Base-by-base conservation (phyloP, 35 echinoderm and acorn worm genomes). In the Holothuria glaberrima region DNA sequence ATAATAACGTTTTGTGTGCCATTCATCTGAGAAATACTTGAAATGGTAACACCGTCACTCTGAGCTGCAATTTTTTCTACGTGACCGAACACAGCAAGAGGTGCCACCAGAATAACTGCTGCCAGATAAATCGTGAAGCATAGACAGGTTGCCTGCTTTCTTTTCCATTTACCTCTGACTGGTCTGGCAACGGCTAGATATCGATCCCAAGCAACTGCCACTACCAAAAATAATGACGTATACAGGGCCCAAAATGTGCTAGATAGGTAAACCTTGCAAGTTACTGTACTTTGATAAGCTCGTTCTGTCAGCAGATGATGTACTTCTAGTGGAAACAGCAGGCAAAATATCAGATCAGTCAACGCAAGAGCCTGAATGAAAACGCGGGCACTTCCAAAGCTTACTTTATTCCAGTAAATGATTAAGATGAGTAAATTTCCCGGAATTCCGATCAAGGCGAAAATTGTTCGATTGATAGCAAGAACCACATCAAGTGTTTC, bases 301-400 rank as follows among this genome's bases (percentile, higher is more conserved):
- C 27, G 13, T 13, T 1, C 74, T 30, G 5, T 38, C 6, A 78
- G 22, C 22, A n/a, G 10, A 22, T 38, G 41, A 48, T 78, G 41
- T 38, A 78, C 74, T 34, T 78, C 74, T 5, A 78, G 41, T n/a
- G 74, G 74, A 25, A 48, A n/a, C 4, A 78, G 74, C 31, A 78
- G 41, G 74, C 74, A 78, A 48, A 78, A 34, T 25, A 78, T 38
- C 12, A 78, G 18, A 78, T 78, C 74, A 9, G 74, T 48, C 3
- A 2, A 33, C 44, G 74, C 74, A 7, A 78, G 22, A 34, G 74
- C 74, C 18, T 78, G 74, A 34, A 78, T 38, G 22, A 78, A 78
- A 0, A 78, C 74, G 2, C 33, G 30, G 31, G 74, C 74, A 78
- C 74, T 78, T 34, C 74, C 74, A n/a, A 78, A 13, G 41, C 22